Percentiles rank a stretch among this genome's conserved stretches.
Conservation (phyloP, 2,113 vertebrate species). For the Mesitornis unicolor region DNA sequence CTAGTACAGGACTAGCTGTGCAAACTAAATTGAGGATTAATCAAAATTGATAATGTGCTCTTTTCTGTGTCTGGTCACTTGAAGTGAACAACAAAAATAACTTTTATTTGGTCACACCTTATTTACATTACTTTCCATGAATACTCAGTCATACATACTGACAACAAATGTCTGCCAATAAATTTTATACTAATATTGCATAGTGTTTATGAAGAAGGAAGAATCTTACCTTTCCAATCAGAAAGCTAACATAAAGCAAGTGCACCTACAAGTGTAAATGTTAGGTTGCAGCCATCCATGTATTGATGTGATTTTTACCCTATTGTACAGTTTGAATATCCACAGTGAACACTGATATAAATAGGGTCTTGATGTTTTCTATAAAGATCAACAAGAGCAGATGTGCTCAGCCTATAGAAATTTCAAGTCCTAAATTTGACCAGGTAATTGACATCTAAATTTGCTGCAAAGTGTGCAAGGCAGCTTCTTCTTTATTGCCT, state of each 20-base stretch:
- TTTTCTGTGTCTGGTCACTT: background rate
- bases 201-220: background rate
- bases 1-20: background rate
- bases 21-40: background rate
- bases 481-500: background rate
- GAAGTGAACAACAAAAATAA: background rate
- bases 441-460: background rate
- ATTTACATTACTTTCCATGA: background rate
- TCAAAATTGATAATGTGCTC: background rate
- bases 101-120: background rate
- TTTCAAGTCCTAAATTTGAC: background rate
- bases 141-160: background rate
- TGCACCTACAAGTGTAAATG: background rate
- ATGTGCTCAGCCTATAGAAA: background rate
- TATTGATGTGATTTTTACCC: background rate
- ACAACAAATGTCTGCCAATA: background rate
- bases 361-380: background rate
- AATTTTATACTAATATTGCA: background rate
- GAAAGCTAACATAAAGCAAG: background rate
- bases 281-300: background rate
- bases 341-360: background rate
- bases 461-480: background rate
- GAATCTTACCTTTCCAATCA: background rate
- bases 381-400: background rate
- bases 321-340: background rate